Conservation (phyloP, 2,113 vertebrate species). For the Muscicapa adusta region DNA sequence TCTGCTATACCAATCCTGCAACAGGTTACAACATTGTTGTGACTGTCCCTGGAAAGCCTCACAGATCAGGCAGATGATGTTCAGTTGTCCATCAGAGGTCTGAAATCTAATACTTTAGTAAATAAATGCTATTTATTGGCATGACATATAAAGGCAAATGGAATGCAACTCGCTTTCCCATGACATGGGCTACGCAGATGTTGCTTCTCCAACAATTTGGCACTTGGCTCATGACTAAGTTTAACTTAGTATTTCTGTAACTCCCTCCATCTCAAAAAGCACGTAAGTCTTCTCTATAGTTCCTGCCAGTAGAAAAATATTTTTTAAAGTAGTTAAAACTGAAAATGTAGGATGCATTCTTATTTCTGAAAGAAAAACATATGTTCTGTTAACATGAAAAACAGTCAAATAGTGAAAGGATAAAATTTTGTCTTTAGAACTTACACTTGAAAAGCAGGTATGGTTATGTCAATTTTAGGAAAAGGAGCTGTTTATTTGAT, state of each 20-base stretch:
- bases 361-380: constrained; percentile 5
- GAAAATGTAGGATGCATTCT: not conserved
- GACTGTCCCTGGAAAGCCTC: not conserved
- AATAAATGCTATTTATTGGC: constrained; percentile 26
- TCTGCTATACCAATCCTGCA: not conserved
- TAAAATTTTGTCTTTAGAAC: not conserved
- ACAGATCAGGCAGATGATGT: not conserved
- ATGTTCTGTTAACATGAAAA: not conserved
- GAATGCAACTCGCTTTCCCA: constrained; percentile 9
- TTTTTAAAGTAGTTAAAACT: not conserved
- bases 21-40: not conserved
- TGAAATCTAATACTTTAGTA: not conserved
- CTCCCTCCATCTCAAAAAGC: not conserved
- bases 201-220: not conserved
- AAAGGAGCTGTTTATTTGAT: not conserved
- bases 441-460: not conserved
- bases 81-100: not conserved
- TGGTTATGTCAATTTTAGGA: not conserved
- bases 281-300: not conserved
- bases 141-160: not conserved
- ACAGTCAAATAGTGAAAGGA: not conserved
- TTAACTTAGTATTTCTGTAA: not conserved
- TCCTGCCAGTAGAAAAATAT: not conserved
- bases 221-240: not conserved
- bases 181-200: not conserved